phyloP scores from a whole-genome alignment of 2,797 vertebrate species.

The Octomys mimax region DNA sequence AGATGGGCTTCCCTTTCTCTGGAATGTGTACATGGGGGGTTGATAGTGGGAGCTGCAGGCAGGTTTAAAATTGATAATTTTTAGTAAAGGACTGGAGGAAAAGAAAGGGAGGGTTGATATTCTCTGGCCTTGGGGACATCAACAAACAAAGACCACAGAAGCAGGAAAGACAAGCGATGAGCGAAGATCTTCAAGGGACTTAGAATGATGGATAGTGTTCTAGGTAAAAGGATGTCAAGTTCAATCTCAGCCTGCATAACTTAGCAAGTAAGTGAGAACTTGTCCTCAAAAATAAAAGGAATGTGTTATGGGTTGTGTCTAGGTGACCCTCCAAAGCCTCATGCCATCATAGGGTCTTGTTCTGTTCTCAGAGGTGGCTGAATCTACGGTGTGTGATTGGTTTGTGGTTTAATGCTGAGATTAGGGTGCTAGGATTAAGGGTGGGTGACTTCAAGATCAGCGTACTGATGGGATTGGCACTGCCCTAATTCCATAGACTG shows the following conservation, averaged over 20 bases:
- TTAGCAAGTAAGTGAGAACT: background rate
- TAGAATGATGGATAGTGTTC: background rate
- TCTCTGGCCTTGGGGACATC: background rate
- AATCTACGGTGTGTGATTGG: background rate
- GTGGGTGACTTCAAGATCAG: background rate
- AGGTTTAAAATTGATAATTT: background rate
- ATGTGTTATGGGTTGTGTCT: background rate
- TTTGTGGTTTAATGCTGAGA: background rate
- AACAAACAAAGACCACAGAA: background rate
- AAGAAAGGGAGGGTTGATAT: background rate
- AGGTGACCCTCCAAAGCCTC: background rate
- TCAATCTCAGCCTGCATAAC: background rate
- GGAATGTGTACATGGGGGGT: accelerated
- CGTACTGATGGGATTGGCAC: background rate
- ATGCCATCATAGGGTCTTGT: background rate
- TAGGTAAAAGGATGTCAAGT: background rate
- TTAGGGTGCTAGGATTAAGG: background rate
- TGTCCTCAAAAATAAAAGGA: background rate
- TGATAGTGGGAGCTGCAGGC: background rate
- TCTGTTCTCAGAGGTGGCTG: background rate
- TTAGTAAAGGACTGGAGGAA: background rate
- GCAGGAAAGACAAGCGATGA: background rate
- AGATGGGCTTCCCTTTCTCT: accelerated
- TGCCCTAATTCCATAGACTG: background rate
- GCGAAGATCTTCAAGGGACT: background rate